These are phyloP conservation scores for Osmerus eperlanus DNA, from an alignment of 2,113 vertebrate species.

Conservation along the genomic window DNA sequence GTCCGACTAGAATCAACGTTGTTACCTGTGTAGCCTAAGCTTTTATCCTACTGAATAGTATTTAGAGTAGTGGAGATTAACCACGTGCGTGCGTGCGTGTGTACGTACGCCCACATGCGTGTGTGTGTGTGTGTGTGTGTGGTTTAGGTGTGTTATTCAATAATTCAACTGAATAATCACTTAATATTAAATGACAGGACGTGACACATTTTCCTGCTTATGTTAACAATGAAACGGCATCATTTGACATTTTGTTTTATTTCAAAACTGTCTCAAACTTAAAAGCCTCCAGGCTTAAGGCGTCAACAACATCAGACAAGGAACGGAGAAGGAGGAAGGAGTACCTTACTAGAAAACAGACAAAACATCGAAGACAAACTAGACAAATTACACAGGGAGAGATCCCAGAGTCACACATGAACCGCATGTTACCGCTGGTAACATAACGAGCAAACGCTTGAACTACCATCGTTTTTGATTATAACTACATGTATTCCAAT, in stretches of 20 bases:
- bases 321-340: background rate
- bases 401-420: background rate
- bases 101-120: background rate
- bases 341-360: background rate
- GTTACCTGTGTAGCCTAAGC: slow-evolving; percentile 62
- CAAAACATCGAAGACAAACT: background rate
- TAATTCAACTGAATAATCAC: background rate
- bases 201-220: background rate
- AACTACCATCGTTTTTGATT: background rate
- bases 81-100: background rate
- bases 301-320: slow-evolving; percentile 1
- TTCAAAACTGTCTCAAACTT: slow-evolving; percentile 7
- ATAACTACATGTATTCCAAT: no score
- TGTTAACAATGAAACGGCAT: background rate
- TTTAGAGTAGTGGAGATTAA: background rate
- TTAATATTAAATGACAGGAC: background rate
- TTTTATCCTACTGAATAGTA: no score
- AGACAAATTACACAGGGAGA: background rate
- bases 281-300: background rate
- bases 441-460: background rate
- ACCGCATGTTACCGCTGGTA: background rate
- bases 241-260: background rate
- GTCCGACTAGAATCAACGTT: slow-evolving; percentile 69
- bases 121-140: slow-evolving; percentile 7
- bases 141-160: background rate